phyloP scores from a whole-genome alignment of 2,797 vertebrate genomes.

The Gila robusta region DNA sequence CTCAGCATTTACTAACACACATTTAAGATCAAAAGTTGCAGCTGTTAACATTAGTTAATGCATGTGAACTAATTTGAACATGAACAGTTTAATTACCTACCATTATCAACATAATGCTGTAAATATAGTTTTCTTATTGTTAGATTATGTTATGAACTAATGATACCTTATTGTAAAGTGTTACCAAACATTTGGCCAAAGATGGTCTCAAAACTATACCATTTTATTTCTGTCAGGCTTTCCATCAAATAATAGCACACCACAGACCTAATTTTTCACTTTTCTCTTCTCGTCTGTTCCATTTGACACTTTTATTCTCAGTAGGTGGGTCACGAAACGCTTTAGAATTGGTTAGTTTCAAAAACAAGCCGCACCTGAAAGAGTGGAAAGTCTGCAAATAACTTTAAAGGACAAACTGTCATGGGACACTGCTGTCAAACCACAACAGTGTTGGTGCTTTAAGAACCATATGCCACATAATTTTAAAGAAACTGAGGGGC shows the following conservation, averaged over 20 bases:
- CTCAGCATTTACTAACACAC: not conserved
- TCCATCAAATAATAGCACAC: not conserved
- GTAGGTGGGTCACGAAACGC: not conserved
- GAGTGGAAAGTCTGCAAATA: conserved; percentile 20
- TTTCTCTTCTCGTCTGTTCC: not conserved
- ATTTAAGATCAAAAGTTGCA: not conserved
- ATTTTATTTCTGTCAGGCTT: conserved; percentile 2
- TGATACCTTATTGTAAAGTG: not conserved
- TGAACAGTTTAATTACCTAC: not conserved
- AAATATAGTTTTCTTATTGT: not conserved
- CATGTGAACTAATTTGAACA: not conserved
- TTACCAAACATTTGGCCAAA: not conserved
- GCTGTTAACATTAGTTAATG: not conserved
- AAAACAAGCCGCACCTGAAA: conserved; percentile 19
- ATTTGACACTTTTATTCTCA: conserved; percentile 23
- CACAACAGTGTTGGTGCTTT: not conserved
- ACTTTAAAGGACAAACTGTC: not conserved
- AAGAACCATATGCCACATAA: conserved; percentile 7
- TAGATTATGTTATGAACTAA: too few relatives aligned
- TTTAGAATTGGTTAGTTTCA: not conserved
- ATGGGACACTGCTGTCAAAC: not conserved
- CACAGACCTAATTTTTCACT: conserved; percentile 20
- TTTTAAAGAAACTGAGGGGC: not conserved
- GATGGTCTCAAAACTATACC: not conserved
- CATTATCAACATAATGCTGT: not conserved